These are phyloP conservation scores for Carlito syrichta DNA, from an alignment of 2,113 vertebrate genomes.

Conservation along the genomic window DNA sequence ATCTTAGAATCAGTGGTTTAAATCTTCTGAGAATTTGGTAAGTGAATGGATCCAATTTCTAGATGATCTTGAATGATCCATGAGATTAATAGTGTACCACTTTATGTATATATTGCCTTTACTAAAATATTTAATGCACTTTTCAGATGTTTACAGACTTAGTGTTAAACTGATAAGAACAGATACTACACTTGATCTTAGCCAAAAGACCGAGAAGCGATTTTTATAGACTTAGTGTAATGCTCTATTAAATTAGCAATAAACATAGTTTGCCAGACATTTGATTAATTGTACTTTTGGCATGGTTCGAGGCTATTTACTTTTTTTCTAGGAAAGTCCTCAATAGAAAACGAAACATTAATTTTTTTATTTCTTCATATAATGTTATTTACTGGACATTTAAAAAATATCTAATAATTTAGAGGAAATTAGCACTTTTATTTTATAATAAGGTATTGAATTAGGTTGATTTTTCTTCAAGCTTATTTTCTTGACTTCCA, in stretches of 20 bases:
- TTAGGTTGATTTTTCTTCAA: not conserved
- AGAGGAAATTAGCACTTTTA: not conserved
- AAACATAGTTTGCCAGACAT: not conserved
- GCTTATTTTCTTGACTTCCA: not conserved
- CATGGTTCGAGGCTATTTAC: not conserved
- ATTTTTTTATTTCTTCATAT: not conserved
- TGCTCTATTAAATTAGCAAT: not conserved
- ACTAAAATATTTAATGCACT: not conserved
- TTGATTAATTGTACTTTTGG: conserved; percentile 11
- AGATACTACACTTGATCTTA: too few relatives aligned
- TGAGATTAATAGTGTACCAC: not conserved
- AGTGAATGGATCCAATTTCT: not conserved
- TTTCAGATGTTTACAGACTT: not conserved
- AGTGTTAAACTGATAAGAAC: too few relatives aligned
- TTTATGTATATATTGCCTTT: not conserved
- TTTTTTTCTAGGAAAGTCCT: not conserved
- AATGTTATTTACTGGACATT: not conserved
- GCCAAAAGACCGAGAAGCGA: too few relatives aligned
- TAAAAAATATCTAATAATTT: not conserved
- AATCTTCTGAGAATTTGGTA: not conserved
- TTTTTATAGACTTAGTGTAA: not conserved
- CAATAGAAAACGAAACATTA: not conserved
- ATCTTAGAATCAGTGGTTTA: not conserved
- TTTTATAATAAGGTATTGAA: not conserved
- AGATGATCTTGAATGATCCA: not conserved